Base-by-base conservation (phyloP, 1,140 invertebrate species). In the Aricia agestis region DNA sequence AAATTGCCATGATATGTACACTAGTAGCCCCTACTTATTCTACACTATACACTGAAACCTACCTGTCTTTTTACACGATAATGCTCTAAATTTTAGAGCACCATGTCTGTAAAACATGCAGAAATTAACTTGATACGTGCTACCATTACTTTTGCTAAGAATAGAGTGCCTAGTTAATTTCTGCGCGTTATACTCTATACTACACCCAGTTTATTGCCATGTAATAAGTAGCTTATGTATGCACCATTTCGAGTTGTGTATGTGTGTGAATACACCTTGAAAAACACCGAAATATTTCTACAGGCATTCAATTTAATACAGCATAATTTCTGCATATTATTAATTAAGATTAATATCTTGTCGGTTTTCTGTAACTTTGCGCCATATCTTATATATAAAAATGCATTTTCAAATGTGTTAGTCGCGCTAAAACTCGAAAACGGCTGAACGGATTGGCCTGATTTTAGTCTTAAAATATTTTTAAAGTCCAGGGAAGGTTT, bases 11-110 rank as follows among this genome's bases (percentile, higher is more conserved):
- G 87, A 88, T 90, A 90, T 90, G 87, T 90, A 88, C 86, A 90
- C 79, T 79, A 74, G 77, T 78, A 74, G 42, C 42, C 68, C 72
- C 74, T 83, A 81, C 68, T 82, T 87, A 84, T 19, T 17, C 72
- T 82, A 87, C 18, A 42, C 78, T 82, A 85, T 86, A 87, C 82
- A 86, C 72, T 67, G 45, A 78, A 75, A 79, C 74, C 76, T 73
- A 76, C 41, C 36, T 82, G 78, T 84, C 84, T 86, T 88, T 90
- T 84, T 86, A 90, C 85, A 88, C 72, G n/a, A 59, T 9, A 72
- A 85, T 85, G 79, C 79, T 78, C 86, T 89, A 89, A 87, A 86
- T 90, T 86, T 89, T 87, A 90, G 85, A 90, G 80, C 85, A 86
- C 80, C 69, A 70, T 74, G 71, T 71, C 68, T 73, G 36, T 36